Conservation (phyloP, 2,888 invertebrate genomes). For the Pachymerium ferrugineum region DNA sequence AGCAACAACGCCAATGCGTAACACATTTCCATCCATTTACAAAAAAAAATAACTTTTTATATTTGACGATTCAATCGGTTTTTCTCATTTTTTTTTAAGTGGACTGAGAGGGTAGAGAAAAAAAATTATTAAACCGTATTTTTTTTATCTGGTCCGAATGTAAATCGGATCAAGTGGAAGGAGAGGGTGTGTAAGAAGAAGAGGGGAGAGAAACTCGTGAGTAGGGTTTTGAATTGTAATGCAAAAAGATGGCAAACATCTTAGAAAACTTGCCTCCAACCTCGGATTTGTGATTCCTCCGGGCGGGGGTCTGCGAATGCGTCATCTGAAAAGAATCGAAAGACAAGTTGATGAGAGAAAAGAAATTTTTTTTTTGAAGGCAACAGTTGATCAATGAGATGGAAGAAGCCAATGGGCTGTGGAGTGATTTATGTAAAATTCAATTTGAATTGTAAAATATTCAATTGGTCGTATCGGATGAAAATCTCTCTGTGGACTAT, state of each 20-base stretch:
- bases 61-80: not conserved
- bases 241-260: constrained; percentile 21
- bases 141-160: not conserved
- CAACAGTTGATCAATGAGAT: constrained; percentile 14
- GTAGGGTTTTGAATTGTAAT: constrained; percentile 18
- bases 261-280: constrained; percentile 18
- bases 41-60: not conserved
- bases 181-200: constrained; percentile 7
- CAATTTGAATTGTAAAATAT: constrained; percentile 21
- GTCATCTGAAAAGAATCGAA: constrained; percentile 21
- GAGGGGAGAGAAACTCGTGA: not conserved
- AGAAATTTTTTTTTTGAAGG: not conserved
- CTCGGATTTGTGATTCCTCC: constrained; percentile 15
- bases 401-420: constrained; percentile 13
- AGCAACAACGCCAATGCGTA: not conserved
- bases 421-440: constrained; percentile 21
- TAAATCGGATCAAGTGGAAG: constrained; percentile 21
- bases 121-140: constrained; percentile 16
- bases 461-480: constrained; percentile 21
- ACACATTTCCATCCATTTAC: not conserved
- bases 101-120: not conserved
- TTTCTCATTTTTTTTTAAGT: not conserved
- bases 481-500: constrained; percentile 15
- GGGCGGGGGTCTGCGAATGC: constrained; percentile 15
- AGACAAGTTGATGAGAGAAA: constrained; percentile 15